phyloP scores from a whole-genome alignment of 1,140 invertebrate species.

The Geopemphigus sp. region DNA sequence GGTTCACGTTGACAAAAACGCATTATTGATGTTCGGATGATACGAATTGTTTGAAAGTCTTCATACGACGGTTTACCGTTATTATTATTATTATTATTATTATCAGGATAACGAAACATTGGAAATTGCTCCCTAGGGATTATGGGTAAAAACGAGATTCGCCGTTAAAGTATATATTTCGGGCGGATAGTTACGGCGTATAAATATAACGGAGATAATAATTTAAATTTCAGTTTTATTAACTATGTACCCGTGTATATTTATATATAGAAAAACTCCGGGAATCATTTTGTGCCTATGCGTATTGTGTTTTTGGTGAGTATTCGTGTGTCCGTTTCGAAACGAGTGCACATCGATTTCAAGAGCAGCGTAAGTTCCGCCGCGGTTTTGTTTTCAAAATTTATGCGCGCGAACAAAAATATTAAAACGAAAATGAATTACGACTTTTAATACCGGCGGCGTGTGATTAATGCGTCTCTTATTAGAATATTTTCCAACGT shows the following conservation, averaged over 20 bases:
- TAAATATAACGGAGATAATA: constrained; percentile 6
- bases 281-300: background rate
- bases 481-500: background rate
- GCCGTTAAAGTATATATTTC: background rate
- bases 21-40: background rate
- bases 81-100: background rate
- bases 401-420: background rate
- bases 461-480: constrained; percentile 20
- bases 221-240: constrained; percentile 6
- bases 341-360: background rate
- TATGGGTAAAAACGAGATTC: background rate
- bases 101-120: background rate
- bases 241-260: background rate
- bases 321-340: background rate
- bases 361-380: background rate
- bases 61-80: constrained; percentile 2
- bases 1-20: too few relatives aligned
- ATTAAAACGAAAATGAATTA: constrained; percentile 22
- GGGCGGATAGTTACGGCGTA: background rate
- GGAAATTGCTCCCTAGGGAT: background rate
- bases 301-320: background rate
- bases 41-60: background rate
- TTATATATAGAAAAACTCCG: too few relatives aligned
- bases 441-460: background rate
- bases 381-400: background rate